Conservation (phyloP, 2,113 vertebrate genomes). For the Regulus satrapa region DNA sequence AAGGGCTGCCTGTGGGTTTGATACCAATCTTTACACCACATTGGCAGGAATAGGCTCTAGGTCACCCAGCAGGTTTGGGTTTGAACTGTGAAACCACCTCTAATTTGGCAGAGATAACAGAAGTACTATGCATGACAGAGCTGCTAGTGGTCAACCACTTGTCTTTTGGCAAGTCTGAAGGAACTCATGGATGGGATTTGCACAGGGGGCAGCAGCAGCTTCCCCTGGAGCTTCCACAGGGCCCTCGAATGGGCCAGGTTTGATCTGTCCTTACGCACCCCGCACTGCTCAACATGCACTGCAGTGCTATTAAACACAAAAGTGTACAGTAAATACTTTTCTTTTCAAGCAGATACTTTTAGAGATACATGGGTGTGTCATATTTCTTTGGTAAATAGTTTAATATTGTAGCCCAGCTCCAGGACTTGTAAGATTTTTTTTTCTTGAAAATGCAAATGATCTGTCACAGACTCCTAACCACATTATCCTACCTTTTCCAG, state of each 20-base stretch:
- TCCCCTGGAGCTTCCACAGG: neutral
- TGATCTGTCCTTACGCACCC: neutral
- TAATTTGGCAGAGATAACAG: neutral
- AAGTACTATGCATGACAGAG: neutral
- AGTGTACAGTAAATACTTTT: neutral
- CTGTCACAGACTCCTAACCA: neutral
- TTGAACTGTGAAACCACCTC: neutral
- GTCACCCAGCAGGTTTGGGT: constrained; percentile 36
- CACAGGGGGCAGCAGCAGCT: neutral
- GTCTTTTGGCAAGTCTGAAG: neutral
- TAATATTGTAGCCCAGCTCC: neutral
- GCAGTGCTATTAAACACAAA: neutral
- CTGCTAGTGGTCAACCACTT: neutral
- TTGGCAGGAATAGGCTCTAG: neutral
- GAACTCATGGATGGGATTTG: neutral
- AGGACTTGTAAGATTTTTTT: neutral
- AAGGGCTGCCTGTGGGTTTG: neutral
- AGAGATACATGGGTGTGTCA: neutral
- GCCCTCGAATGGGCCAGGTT: neutral
- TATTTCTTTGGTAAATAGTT: neutral
- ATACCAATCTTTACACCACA: constrained; percentile 3
- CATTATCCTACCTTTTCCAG: neutral
- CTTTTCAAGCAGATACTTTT: neutral
- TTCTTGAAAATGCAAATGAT: neutral
- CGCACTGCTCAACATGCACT: neutral